Evolutionary conservation across 2,113 vertebrate species (phyloP), one percentile per base, ranked within the genome.

Genomic region (Ochotona curzoniae): DNA sequence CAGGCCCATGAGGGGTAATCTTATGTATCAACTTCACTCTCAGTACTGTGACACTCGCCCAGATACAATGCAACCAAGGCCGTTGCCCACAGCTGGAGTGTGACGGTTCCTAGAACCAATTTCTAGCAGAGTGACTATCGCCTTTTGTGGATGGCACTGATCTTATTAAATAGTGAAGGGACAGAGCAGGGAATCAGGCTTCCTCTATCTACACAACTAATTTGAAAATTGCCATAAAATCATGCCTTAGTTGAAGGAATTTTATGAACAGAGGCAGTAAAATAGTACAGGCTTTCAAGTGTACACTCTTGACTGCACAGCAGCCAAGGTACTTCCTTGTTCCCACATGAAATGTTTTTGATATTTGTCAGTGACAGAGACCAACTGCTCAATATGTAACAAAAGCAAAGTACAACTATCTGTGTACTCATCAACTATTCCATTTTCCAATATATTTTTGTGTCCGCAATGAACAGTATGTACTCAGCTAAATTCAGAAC

Each of bases 381-480:
- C n/a, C n/a, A 66, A 87, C 82, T 92, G 75, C 60, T 95, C 94
- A 95, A 86, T 81, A 70, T 89, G 60, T 89, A 93, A 87, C 83
- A 70, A 93, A 92, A 83, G 54, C 57, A 80, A 93, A 96, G 60
- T 47, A 70, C 38, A 73, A 93, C 26, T 14, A 93, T 93, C 80
- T 95, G 86, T 81, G 78, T 93, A n/a, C 64, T 14, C 73, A 94
- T 73, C 83, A 87, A 89, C 82, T 64, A 67, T 75, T 84, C 94
- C 54, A 86, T 69, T 93, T 82, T 64, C 76, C 84, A 78, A 89
- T 91, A 79, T 95, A 93, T 44, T 82, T 78, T 73, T 93, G 89
- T 70, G 25, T 17, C 87, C 76, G 74, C 61, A 57, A 1, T 64
- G 93, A 95, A 95, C 93, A 94, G 64, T 78, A 32, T 91, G 95